phyloP scores from a whole-genome alignment of 1,140 invertebrate species.

The Cecropterus lyciades region DNA sequence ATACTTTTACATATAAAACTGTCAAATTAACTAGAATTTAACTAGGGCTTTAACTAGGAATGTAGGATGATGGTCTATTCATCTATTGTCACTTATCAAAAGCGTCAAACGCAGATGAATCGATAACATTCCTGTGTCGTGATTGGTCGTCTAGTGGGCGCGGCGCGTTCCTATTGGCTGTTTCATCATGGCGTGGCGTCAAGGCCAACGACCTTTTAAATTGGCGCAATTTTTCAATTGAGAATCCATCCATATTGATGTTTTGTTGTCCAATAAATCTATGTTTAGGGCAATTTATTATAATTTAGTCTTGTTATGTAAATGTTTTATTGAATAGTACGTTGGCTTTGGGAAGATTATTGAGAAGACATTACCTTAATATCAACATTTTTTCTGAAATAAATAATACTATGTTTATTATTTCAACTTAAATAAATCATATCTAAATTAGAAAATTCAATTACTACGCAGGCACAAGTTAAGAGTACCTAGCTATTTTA shows the following conservation, averaged over 20 bases:
- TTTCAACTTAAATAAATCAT: too few relatives aligned
- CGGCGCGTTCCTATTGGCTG: constrained; percentile 52
- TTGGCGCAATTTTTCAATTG: constrained; percentile 75
- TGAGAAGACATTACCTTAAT: too few relatives aligned
- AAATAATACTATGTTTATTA: too few relatives aligned
- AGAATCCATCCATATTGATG: constrained; percentile 54
- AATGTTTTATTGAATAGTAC: neutral
- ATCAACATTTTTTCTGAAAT: too few relatives aligned
- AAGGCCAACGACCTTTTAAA: constrained; percentile 66
- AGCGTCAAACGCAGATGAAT: constrained; percentile 52
- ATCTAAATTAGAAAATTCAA: too few relatives aligned
- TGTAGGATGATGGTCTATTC: constrained; percentile 19
- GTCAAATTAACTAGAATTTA: neutral
- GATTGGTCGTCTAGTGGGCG: constrained; percentile 54
- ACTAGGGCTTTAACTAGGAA: too few relatives aligned
- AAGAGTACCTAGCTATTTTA: too few relatives aligned
- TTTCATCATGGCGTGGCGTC: constrained; percentile 47
- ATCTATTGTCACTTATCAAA: constrained; percentile 35
- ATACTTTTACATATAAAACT: neutral
- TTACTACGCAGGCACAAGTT: too few relatives aligned
- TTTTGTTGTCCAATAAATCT: constrained; percentile 49
- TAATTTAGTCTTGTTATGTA: neutral
- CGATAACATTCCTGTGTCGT: constrained; percentile 46
- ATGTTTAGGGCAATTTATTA: constrained; percentile 14
- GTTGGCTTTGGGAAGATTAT: too few relatives aligned